Evolutionary conservation across 2,797 vertebrate genomes (phyloP).

Genomic region (Hypotaenidia okinawae): DNA sequence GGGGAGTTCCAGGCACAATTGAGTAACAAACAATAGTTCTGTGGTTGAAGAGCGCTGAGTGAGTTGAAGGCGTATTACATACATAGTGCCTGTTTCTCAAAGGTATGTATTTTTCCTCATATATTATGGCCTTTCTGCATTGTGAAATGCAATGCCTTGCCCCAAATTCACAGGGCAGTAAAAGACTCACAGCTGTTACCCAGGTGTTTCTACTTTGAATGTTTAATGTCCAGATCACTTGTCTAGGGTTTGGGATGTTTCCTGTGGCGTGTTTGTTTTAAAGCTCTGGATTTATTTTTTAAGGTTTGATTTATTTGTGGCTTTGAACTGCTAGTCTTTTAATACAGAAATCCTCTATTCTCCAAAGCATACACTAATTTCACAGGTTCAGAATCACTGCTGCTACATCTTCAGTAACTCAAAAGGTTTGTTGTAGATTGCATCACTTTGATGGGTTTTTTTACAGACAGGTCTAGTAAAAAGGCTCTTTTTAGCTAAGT

Average conservation of each 20-base stretch:
- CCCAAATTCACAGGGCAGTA: background rate
- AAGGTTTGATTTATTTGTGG: background rate
- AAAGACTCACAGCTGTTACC: background rate
- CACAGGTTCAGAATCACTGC: background rate
- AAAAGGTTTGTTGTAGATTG: background rate
- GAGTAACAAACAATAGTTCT: background rate
- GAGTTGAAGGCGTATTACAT: background rate
- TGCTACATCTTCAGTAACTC: background rate
- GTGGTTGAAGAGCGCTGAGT: background rate
- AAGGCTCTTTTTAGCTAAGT: background rate
- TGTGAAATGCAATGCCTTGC: background rate
- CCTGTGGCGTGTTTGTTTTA: background rate
- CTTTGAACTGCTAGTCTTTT: background rate
- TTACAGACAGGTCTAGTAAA: background rate
- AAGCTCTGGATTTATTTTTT: background rate
- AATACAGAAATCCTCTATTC: background rate
- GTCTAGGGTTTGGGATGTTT: background rate
- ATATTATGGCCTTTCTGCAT: background rate
- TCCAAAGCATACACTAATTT: accelerated
- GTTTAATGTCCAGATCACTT: background rate
- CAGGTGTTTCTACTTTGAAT: background rate
- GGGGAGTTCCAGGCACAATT: background rate
- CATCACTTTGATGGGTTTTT: background rate
- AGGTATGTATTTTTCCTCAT: accelerated
- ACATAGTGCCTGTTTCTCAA: background rate